Evolutionary conservation across 2,797 vertebrate genomes (phyloP), one percentile per base, ranked within the genome.

Genomic region (Yasuhikotakia modesta): DNA sequence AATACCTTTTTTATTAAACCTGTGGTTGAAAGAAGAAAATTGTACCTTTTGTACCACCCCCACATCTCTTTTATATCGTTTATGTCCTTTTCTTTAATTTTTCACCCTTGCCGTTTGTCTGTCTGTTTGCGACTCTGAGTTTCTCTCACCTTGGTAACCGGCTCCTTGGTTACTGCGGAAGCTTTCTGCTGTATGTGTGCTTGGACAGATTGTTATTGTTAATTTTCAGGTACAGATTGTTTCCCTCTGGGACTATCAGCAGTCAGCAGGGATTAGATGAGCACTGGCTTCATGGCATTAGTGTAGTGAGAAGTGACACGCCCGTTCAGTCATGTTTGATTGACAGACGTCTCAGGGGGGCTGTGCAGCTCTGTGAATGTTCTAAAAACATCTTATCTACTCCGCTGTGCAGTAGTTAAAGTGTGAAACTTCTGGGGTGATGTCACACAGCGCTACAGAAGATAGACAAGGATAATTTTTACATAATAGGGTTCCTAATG

Each of bases 121-220:
- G 64, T 81, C 72, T 16, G 66, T 67, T 77, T 68, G 39, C 27
- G 64, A 35, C 70, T 71, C 19, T 4, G 32, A 53, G 39, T 87
- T 84, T 72, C 79, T 43, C 24, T 81, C 79, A 81, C 87, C 88
- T 78, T 92, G 83, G 90, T 83, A 81, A 89, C 90, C 14, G 87
- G 66, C 73, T 86, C 90, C 89, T 89, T 92, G 90, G 90, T 83
- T 87, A 92, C 91, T 53, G 55, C 7, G 27, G 55, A 66, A 50
- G n/a, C 75, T 86, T 82, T 90, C 90, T 88, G 83, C 84, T 52
- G 64, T 81, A 57, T 79, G 81, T 19, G 84, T 85, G 87, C 58
- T 88, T 86, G 75, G 82, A 58, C 27, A 69, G 65, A 83, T 78
- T 80, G 77, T 80, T 82, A 80, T 81, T 85, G 84, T 86, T 74